A percentile compares a stretch with the other conserved stretches of the same genome.
phyloP scores from a whole-genome alignment of 2,888 invertebrate genomes.

The Melieria crassipennis region DNA sequence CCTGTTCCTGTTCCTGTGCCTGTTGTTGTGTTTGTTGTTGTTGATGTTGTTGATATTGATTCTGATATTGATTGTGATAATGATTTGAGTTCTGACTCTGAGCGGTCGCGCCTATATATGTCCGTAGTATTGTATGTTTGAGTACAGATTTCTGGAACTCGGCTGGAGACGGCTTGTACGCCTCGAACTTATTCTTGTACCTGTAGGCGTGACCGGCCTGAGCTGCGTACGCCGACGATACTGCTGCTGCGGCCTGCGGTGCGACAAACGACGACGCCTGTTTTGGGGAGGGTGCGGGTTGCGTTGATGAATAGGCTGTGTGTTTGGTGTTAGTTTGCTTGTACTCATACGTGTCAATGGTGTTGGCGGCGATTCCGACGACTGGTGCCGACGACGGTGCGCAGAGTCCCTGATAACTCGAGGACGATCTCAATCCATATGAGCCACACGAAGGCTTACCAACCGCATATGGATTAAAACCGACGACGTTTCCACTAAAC shows the following conservation, averaged over 20 bases:
- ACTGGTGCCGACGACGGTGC: constrained; percentile 58
- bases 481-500: constrained; percentile 79
- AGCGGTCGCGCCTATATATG: constrained; percentile 50
- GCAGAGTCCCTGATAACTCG: constrained; percentile 80
- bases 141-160: constrained; percentile 58
- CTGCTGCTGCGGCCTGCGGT: constrained; percentile 38
- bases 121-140: constrained; percentile 58
- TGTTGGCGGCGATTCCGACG: constrained; percentile 68
- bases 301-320: constrained; percentile 46
- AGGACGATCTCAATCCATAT: constrained; percentile 77
- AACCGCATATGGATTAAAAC: constrained; percentile 78
- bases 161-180: constrained; percentile 54
- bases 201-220: constrained; percentile 48
- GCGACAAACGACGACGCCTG: constrained; percentile 60
- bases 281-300: constrained; percentile 57
- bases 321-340: constrained; percentile 51
- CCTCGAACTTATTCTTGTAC: constrained; percentile 55
- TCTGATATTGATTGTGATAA: no score
- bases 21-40: constrained; percentile 33
- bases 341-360: constrained; percentile 64
- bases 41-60: constrained; percentile 7
- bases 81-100: not conserved
- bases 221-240: constrained; percentile 49
- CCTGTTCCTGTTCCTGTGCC: constrained; percentile 51
- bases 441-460: constrained; percentile 78